These are phyloP conservation scores for Drosophila ustulata DNA, from an alignment of 2,888 invertebrate genomes.

Conservation along the genomic window DNA sequence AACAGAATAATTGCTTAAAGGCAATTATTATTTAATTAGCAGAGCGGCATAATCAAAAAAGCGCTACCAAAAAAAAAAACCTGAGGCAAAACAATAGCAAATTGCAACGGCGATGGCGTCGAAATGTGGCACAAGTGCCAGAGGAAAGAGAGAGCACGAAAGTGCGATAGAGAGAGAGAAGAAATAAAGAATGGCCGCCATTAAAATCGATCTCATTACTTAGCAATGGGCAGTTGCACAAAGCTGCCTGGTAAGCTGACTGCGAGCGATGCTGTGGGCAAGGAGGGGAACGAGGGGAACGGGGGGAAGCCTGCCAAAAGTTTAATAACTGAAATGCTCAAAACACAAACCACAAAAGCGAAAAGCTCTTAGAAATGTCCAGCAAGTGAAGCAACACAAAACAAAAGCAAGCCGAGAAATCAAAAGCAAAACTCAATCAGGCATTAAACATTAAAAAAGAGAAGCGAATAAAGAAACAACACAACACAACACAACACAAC, in stretches of 20 bases:
- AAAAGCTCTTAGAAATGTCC: conserved; percentile 65
- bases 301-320: conserved; percentile 41
- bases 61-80: conserved; percentile 25
- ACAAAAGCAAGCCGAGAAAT: conserved; percentile 70
- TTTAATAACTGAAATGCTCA: conserved; percentile 76
- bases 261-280: background rate
- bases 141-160: conserved; percentile 2
- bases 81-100: conserved; percentile 39
- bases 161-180: background rate
- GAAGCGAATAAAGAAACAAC: conserved; percentile 32
- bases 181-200: conserved; percentile 51
- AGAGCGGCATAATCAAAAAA: conserved; percentile 29
- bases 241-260: conserved; percentile 38
- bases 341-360: conserved; percentile 74
- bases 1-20: conserved; percentile 54
- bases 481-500: conserved; percentile 20
- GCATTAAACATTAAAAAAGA: conserved; percentile 76
- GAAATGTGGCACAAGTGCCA: conserved; percentile 65
- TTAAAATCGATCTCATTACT: conserved; percentile 80
- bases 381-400: conserved; percentile 41
- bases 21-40: conserved; percentile 66
- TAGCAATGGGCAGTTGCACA: conserved; percentile 67
- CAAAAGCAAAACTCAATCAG: conserved; percentile 80
- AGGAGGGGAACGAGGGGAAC: background rate
- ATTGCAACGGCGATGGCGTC: conserved; percentile 29